Evolutionary conservation across 2,113 vertebrate genomes (phyloP), one percentile per base, ranked within the genome.

Genomic region (Ardeotis arabs): DNA sequence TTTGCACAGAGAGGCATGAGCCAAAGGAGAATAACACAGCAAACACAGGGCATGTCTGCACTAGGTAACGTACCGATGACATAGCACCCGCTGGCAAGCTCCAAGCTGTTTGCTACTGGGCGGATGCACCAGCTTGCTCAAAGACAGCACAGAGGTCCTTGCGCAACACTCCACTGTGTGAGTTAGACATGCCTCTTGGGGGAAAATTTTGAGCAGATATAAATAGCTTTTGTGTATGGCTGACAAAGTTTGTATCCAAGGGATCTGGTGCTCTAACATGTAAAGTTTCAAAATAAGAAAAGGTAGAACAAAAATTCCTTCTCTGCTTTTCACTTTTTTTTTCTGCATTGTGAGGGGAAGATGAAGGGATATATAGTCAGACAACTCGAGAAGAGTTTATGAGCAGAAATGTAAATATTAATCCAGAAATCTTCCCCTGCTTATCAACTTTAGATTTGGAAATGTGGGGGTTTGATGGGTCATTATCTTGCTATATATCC

Each of bases 51-150:
- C 95, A 49, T 60, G 93, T 76, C 95, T 49, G 77, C 35, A 53
- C 95, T 16, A 2, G 45, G 35, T 3, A 29, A 22, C 0, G 3
- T 28, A 3, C 23, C 0, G 0, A 12, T 45, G 81, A 28, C 2
- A 33, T 9, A 4, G 4, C 33, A 33, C 29, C 27, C 12, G 0
- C 53, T 45, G 74, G 84, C 87, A 76, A 21, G 15, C 53, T 60
- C 44, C 2, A 5, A 63, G 50, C 59, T 77, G 6, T 14, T 94
- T 2, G 12, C 55, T 62, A 29, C 58, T 64, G 68, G 80, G 84
- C 0, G 8, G 63, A 44, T 56, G 53, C n/a, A 66, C 50, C 75
- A 77, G 18, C 88, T 90, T 77, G 75, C 77, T 81, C 56, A 68
- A n/a, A 95, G 64, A 10, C 52, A 78, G 27, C 21, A 14, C 47